phyloP scores from a whole-genome alignment of 2,113 vertebrate species.

The Ardeotis arabs region DNA sequence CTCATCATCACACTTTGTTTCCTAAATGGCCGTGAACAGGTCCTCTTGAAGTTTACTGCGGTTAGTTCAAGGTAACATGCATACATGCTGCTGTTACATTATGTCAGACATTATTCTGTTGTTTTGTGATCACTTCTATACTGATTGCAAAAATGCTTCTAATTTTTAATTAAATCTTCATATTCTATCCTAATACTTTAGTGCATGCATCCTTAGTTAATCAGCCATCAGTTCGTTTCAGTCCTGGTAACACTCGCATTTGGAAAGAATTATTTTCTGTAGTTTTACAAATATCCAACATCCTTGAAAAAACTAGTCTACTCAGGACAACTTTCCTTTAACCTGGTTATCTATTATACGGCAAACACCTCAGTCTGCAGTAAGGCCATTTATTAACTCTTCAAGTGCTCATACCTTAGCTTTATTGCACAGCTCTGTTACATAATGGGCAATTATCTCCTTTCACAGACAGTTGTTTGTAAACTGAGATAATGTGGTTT shows the following conservation, averaged over 20 bases:
- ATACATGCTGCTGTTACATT: not conserved
- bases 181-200: not conserved
- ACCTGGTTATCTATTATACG: not conserved
- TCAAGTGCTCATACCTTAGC: not conserved
- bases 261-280: not conserved
- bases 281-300: not conserved
- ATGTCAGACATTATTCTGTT: not conserved
- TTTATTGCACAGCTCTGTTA: conserved; percentile 14
- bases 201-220: not conserved
- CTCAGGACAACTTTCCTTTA: not conserved
- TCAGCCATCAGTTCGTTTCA: not conserved
- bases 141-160: not conserved
- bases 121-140: not conserved
- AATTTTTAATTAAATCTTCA: not conserved
- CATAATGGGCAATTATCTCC: conserved; percentile 27
- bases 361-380: not conserved
- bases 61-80: not conserved
- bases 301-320: not conserved
- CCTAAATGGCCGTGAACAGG: not conserved
- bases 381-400: conserved; percentile 22
- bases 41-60: not conserved
- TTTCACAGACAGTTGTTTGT: conserved; percentile 39
- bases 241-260: not conserved
- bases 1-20: not conserved
- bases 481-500: conserved; percentile 6